Evolutionary conservation across 1,140 invertebrate genomes (phyloP).

Genomic region (Papilio machaon): DNA sequence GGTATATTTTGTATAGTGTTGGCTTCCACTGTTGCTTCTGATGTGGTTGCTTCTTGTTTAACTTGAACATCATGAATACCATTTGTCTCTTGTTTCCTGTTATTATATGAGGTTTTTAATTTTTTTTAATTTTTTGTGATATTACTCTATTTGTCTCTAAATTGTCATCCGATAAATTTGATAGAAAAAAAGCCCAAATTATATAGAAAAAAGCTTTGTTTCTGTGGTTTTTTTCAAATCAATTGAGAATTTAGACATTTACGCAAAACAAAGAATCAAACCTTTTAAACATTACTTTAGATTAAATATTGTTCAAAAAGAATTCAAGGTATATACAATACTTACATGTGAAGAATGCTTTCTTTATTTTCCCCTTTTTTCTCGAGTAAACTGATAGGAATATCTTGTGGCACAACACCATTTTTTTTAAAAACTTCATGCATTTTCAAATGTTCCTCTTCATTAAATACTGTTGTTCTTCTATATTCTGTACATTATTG

Average conservation of each 20-base stretch:
- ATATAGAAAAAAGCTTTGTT: too few relatives aligned
- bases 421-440: constrained; percentile 48
- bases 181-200: not conserved
- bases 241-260: too few relatives aligned
- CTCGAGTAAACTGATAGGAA: constrained; percentile 45
- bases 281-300: too few relatives aligned
- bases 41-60: constrained; percentile 40
- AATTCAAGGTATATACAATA: not conserved
- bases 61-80: not conserved
- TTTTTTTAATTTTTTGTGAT: too few relatives aligned
- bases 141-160: too few relatives aligned
- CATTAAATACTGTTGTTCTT: constrained; percentile 56
- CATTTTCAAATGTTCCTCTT: constrained; percentile 54
- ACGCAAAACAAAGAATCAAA: too few relatives aligned
- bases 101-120: constrained; percentile 31
- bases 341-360: constrained; percentile 33
- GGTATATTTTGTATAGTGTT: not conserved
- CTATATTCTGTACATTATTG: constrained; percentile 47
- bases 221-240: too few relatives aligned
- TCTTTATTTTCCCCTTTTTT: constrained; percentile 40
- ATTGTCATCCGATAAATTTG: not conserved
- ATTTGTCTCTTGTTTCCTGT: constrained; percentile 48
- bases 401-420: constrained; percentile 49
- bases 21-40: constrained; percentile 36
- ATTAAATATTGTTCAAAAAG: not conserved